Base-by-base conservation (phyloP, 2,888 invertebrate species). In the Parnassius orleans region DNA sequence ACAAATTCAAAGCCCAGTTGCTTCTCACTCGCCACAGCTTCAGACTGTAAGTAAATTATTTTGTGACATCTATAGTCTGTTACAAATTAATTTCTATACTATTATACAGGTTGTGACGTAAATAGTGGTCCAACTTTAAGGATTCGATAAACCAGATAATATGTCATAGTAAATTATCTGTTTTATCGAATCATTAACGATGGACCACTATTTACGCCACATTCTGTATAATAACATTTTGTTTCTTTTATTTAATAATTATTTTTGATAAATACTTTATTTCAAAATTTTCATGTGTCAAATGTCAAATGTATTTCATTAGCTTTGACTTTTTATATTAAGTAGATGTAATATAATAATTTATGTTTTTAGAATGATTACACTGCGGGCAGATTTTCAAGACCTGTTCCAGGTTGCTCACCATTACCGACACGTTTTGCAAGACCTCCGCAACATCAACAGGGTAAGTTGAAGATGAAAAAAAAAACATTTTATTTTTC, bases 1-100 rank as follows among this genome's bases (percentile, higher is more conserved):
- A 62, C 91, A 90, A 79, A 90, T 92, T 53, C 90, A 87, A 72
- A 92, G 92, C 69, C 92, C 92, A 3, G 91, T 87, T 7, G 76
- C 91, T 5, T 89, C 92, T 3, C 90, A 91, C 69, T 92, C 92
- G 1, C 92, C 92, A 1, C 92, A 92, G 66, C 71, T 92, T 65
- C 92, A 92, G 77, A 85, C 83, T 70, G 87, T 91, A 80, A 83
- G 86, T 77, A 24, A 43, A 44, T 53, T 15, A 60, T 43, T 43
- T 43, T 43, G 10, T 10, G 11, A 43, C 43, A 43, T 43, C 43
- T 43, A 11, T 43, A 0, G 11, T 43, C 33, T 33, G 5, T 33
- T 33, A 7, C 7, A 33, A 33, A 33, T 19, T 19, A 19, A 19
- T 19, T 19, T 19, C 19, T 19, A 19, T 19, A 19, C 19, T 19